Conservation (phyloP, 2,888 invertebrate genomes). For the Athrips mouffetella region DNA sequence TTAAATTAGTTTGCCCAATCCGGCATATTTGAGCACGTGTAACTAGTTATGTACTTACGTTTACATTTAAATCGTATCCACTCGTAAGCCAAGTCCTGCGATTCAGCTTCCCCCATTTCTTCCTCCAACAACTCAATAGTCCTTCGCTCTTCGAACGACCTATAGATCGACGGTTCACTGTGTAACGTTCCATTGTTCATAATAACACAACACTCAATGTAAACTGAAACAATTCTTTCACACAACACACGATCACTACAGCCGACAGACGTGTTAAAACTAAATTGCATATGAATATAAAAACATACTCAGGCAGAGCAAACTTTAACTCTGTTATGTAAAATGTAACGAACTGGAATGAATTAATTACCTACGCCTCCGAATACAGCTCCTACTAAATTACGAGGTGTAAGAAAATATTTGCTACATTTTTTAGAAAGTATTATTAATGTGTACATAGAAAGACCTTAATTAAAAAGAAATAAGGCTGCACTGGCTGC, state of each 20-base stretch:
- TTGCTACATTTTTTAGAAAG: conserved; percentile 44
- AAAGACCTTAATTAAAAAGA: conserved; percentile 17
- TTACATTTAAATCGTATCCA: conserved; percentile 67
- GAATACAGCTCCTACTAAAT: conserved; percentile 35
- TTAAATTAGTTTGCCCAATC: too few species aligned
- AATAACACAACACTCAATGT: conserved; percentile 38
- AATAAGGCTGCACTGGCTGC: background rate
- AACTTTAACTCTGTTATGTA: conserved; percentile 60
- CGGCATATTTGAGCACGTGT: background rate
- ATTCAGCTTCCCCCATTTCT: conserved; percentile 53
- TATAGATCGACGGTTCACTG: conserved; percentile 62
- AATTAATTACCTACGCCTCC: conserved; percentile 55
- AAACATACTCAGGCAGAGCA: conserved; percentile 47
- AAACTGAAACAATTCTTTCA: conserved; percentile 27
- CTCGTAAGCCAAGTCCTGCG: conserved; percentile 59
- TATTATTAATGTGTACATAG: conserved; percentile 30
- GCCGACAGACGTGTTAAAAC: conserved; percentile 51
- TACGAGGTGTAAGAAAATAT: conserved; percentile 32
- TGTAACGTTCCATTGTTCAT: conserved; percentile 59
- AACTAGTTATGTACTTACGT: conserved; percentile 30
- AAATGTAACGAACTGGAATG: conserved; percentile 57
- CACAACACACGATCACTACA: conserved; percentile 48
- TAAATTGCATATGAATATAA: conserved; percentile 50
- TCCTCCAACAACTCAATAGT: conserved; percentile 58
- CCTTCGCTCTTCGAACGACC: conserved; percentile 49